A percentile compares a stretch with the other conserved stretches of the same genome.
Conservation (phyloP, 2,113 vertebrate genomes). For the Lepidothrix coronata region DNA sequence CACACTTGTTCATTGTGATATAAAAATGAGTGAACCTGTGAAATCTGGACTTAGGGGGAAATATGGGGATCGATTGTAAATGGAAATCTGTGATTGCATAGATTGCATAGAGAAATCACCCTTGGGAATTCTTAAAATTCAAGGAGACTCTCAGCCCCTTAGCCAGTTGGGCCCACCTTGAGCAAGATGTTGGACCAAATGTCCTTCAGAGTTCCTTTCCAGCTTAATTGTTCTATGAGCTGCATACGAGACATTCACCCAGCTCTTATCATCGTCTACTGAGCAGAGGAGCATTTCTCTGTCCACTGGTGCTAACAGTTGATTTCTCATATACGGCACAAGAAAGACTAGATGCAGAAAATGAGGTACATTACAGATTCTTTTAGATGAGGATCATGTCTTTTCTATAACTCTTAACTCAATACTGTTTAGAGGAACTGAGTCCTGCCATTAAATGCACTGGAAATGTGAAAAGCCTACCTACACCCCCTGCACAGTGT, state of each 20-base stretch:
- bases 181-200: neutral
- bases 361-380: neutral
- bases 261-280: neutral
- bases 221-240: neutral
- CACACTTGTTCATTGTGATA: neutral
- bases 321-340: neutral
- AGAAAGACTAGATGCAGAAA: constrained; percentile 5
- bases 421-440: neutral
- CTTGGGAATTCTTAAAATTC: neutral
- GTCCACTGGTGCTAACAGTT: constrained; percentile 18
- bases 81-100: neutral
- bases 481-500: neutral
- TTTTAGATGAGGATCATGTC: neutral
- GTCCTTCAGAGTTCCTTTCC: neutral
- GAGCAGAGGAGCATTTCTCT: neutral
- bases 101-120: neutral
- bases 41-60: neutral
- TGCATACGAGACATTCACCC: neutral
- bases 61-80: neutral
- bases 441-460: neutral
- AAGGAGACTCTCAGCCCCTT: neutral
- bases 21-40: neutral
- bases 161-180: neutral
- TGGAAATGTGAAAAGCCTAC: neutral
- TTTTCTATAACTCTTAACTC: neutral